Base-by-base conservation (phyloP, 1,140 invertebrate genomes). In the Drosophila subpulchrella region DNA sequence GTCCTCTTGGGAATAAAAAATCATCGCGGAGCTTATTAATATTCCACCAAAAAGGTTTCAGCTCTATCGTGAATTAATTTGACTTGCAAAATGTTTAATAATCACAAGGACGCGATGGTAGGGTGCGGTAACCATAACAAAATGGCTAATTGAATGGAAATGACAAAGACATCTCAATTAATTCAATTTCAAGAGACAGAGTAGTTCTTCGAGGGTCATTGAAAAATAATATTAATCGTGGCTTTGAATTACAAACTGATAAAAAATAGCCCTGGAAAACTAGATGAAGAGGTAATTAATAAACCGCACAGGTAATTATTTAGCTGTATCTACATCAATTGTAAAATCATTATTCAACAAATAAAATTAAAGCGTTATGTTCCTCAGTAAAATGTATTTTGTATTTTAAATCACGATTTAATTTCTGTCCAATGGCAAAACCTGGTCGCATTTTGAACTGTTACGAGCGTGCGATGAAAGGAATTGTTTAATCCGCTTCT, bases 71-170 rank as follows among this genome's bases (percentile, higher is more conserved):
- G 51, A 67, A 47, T 15, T 38, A 47, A 80, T 78, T 78, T 61
- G 62, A 39, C 67, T 51, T 55, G 60, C 46, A 67, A 81, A 67
- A 74, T 72, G 38, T 54, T 50, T 46, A 59, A 71, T 71, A 78
- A 60, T 60, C 41, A 38, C 47, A 11, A 47, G 34, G 7, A 47
- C 15, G 15, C 30, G 15, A 50, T n/a, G 32, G 62, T 10, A 75
- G 39, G 38, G 10, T 10, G 39, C 6, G 41, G 65, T 50, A 53
- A 75, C 11, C 76, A 78, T 71, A 82, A 75, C 44, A 77, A 70
- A 78, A 56, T 54, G 36, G 62, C 34, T 88, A 82, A 82, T 88
- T 71, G 61, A 68, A 82, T 88, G 75, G 75, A 88, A 86, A 86
- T 88, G 58, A 46, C 32, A 62, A 47, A 63, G 80, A 46, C 46